Percentiles rank a stretch among this genome's conserved stretches.
These are phyloP conservation scores for Melitaea cinxia DNA, from an alignment of 1,140 invertebrate genomes.

Conservation along the genomic window DNA sequence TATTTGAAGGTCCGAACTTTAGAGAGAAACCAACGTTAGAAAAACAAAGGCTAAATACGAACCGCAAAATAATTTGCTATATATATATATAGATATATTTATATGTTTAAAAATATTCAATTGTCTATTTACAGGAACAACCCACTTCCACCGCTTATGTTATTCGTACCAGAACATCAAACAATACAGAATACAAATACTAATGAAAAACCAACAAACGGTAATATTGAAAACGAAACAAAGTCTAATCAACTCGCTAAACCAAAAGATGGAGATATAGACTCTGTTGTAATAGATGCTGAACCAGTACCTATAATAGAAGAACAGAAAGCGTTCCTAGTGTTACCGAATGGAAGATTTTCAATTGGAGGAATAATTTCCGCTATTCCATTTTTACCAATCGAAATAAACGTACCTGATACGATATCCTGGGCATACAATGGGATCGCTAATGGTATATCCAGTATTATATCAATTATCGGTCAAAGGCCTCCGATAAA, in stretches of 20 bases:
- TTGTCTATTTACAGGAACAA: conserved; percentile 37
- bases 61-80: too few species aligned
- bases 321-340: conserved; percentile 46
- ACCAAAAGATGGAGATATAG: conserved; percentile 47
- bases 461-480: conserved; percentile 61
- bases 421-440: conserved; percentile 68
- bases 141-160: conserved; percentile 49
- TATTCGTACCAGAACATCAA: conserved; percentile 52
- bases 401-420: conserved; percentile 79
- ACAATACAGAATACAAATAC: conserved; percentile 16
- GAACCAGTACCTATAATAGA: conserved; percentile 36
- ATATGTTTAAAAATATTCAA: too few species aligned
- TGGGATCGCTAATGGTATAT: conserved; percentile 60
- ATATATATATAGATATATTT: too few species aligned
- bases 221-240: conserved; percentile 30
- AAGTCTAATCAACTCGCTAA: conserved; percentile 25
- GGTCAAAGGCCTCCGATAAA: conserved; percentile 38
- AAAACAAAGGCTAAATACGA: too few species aligned
- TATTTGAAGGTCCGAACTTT: too few species aligned
- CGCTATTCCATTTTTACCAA: conserved; percentile 72
- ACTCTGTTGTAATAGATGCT: conserved; percentile 60
- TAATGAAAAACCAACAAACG: conserved; percentile 23
- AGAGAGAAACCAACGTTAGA: too few species aligned
- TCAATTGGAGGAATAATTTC: conserved; percentile 66
- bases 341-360: conserved; percentile 55